phyloP scores from a whole-genome alignment of 1,140 invertebrate species.

The Cheumatopsyche charites region DNA sequence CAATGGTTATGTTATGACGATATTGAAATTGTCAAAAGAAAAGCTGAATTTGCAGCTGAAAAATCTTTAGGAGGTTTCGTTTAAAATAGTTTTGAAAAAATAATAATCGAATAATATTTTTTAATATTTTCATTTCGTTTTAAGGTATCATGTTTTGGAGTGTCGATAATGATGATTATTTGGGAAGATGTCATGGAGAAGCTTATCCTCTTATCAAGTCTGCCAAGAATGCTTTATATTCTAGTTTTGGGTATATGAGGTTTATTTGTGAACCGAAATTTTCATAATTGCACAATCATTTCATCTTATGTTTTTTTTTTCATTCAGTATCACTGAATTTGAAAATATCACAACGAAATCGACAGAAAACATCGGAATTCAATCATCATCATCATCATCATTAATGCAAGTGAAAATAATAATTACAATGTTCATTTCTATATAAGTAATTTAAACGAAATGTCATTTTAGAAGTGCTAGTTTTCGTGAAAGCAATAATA shows the following conservation, averaged over 20 bases:
- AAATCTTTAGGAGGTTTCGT: neutral
- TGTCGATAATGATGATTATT: slow-evolving; percentile 94
- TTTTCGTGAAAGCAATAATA: too few relatives aligned
- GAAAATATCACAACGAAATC: slow-evolving; percentile 50
- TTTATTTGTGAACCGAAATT: too few relatives aligned
- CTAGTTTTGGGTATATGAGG: slow-evolving; percentile 62
- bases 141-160: slow-evolving; percentile 87
- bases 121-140: neutral
- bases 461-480: too few relatives aligned
- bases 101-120: neutral
- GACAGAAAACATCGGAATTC: slow-evolving; percentile 43
- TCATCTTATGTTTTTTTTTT: too few relatives aligned
- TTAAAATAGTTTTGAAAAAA: slow-evolving; percentile 11
- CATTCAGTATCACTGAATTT: slow-evolving; percentile 53
- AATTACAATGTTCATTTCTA: too few relatives aligned
- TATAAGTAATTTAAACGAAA: too few relatives aligned
- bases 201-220: slow-evolving; percentile 91
- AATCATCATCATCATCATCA: slow-evolving; percentile 41
- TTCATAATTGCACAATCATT: too few relatives aligned
- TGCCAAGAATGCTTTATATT: slow-evolving; percentile 78
- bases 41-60: too few relatives aligned
- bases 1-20: too few relatives aligned
- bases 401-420: slow-evolving; percentile 7
- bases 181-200: slow-evolving; percentile 80
- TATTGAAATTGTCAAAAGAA: too few relatives aligned